Conservation (phyloP, 2,888 invertebrate genomes). For the Drosophila demipolita region DNA sequence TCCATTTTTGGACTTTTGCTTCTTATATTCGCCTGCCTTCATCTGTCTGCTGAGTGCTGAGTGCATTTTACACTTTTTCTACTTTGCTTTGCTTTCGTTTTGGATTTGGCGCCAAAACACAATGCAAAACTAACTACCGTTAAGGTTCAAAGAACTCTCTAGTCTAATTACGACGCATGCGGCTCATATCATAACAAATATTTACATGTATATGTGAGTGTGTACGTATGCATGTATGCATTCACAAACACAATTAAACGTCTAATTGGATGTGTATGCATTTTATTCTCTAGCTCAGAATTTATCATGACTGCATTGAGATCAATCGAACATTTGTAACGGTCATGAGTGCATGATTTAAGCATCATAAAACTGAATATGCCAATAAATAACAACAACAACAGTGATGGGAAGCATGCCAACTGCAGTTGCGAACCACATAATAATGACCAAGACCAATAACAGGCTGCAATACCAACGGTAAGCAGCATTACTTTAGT, state of each 20-base stretch:
- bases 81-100: constrained; percentile 56
- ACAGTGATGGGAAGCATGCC: constrained; percentile 44
- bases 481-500: neutral
- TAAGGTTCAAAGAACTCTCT: constrained; percentile 78
- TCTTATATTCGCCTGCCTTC: constrained; percentile 30
- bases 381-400: constrained; percentile 58
- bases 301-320: constrained; percentile 75
- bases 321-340: constrained; percentile 51
- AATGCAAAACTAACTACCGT: constrained; percentile 60
- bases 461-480: neutral
- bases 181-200: constrained; percentile 63
- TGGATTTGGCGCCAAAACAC: constrained; percentile 72
- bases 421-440: constrained; percentile 61
- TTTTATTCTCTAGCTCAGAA: constrained; percentile 39
- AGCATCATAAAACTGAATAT: constrained; percentile 50
- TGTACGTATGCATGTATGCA: constrained; percentile 1
- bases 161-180: constrained; percentile 68
- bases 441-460: constrained; percentile 40
- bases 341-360: constrained; percentile 25
- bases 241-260: neutral
- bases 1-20: constrained; percentile 48
- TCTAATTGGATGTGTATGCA: constrained; percentile 6
- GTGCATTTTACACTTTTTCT: constrained; percentile 60
- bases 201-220: neutral
- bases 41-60: constrained; percentile 23